Evolutionary conservation across 2,797 vertebrate genomes (phyloP), one percentile per base, ranked within the genome.

Genomic region (Hemitrygon akajei): DNA sequence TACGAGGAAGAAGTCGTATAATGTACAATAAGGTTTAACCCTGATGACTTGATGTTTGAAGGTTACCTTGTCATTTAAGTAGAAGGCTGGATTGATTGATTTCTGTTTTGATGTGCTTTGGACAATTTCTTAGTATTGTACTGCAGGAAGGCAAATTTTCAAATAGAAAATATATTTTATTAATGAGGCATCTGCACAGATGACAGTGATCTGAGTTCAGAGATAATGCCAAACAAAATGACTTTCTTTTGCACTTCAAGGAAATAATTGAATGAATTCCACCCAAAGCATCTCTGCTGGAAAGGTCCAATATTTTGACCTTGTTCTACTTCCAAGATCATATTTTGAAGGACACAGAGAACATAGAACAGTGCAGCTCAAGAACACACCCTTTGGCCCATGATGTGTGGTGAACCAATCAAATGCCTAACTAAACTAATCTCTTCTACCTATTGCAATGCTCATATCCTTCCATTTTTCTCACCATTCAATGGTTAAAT

Each of bases 31-130:
- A 75, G 69, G 10, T 75, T 92, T 30, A 92, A 92, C 91, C 69
- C 91, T 30, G 84, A 37, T 92, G 91, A 75, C 25, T 91, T 66
- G 47, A 27, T 92, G 69, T 75, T 91, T 92, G 91, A 71, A 92
- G 91, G 91, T 92, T 92, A 92, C 73, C 73, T 92, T 92, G 34
- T 92, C 37, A 34, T 30, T 92, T 92, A 66, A 47, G 22, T 75
- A 75, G 91, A 20, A 92, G 40, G 37, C 37, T 92, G 66, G 37
- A 92, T 87, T 22, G 37, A 92, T 92, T 71, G 89, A 73, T 73
- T 92, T 40, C 47, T 47, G 56, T 84, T 34, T 87, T 87, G 30
- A 87, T 69, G 66, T 71, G 66, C 66, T 69, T 20, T 20, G 89
- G 27, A 37, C 69, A 73, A 71, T 22, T 9, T 20, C 37, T 91